Percentiles rank a stretch among this genome's conserved stretches.
Conservation (phyloP, 2,888 invertebrate genomes). For the Pemphredon lugubris region DNA sequence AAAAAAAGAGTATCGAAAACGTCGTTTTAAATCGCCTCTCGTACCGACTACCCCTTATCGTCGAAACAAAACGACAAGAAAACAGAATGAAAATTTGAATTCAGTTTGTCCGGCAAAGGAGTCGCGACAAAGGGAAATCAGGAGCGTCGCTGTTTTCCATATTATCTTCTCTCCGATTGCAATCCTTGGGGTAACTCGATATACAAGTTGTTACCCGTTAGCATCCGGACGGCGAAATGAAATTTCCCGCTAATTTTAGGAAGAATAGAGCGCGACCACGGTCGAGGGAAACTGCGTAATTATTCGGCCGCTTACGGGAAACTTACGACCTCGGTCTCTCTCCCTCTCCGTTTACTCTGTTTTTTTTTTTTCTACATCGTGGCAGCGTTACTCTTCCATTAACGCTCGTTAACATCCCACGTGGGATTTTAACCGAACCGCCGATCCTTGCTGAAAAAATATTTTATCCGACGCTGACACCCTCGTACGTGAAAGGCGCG, state of each 20-base stretch:
- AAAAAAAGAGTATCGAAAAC: too few species aligned
- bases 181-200: slow-evolving; percentile 35
- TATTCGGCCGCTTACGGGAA: slow-evolving; percentile 25
- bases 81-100: too few species aligned
- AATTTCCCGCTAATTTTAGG: slow-evolving; percentile 37
- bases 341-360: not conserved
- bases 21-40: too few species aligned
- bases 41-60: too few species aligned
- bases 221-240: slow-evolving; percentile 19
- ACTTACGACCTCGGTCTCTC: not conserved
- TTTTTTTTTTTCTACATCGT: not conserved
- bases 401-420: slow-evolving; percentile 60
- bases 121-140: too few species aligned
- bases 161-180: too few species aligned
- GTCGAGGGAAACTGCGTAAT: slow-evolving; percentile 25
- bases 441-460: too few species aligned
- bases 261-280: slow-evolving; percentile 20
- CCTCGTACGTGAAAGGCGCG: too few species aligned
- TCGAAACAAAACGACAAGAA: too few species aligned
- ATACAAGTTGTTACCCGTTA: slow-evolving; percentile 10
- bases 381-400: slow-evolving; percentile 36
- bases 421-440: slow-evolving; percentile 49
- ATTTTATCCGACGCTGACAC: too few species aligned
- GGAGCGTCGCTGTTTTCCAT: too few species aligned
- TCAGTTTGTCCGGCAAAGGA: too few species aligned